Evolutionary conservation across 2,888 invertebrate species (phyloP).

Genomic region (Hydrotaea cyrtoneurina): DNA sequence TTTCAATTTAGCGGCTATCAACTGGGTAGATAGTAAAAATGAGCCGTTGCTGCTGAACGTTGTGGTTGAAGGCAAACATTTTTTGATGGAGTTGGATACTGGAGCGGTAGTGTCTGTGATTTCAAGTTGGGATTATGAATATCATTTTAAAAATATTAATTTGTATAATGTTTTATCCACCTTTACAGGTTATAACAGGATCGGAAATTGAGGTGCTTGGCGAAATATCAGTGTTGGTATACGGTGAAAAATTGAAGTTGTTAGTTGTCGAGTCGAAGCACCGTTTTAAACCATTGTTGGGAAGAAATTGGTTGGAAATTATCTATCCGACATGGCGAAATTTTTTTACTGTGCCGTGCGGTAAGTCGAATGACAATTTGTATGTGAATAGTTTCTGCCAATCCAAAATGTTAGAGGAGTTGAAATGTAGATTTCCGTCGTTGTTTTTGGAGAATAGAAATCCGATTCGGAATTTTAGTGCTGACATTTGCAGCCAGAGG

Average conservation of each 20-base stretch:
- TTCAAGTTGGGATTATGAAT: too few relatives aligned
- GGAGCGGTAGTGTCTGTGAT: conserved; percentile 46
- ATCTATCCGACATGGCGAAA: conserved; percentile 41
- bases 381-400: conserved; percentile 26
- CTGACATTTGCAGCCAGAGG: conserved; percentile 44
- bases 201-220: too few relatives aligned
- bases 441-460: conserved; percentile 21
- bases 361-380: conserved; percentile 34
- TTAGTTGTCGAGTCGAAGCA: too few relatives aligned
- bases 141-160: too few relatives aligned
- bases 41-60: conserved; percentile 7
- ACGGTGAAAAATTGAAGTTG: not conserved
- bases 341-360: conserved; percentile 30
- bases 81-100: conserved; percentile 35
- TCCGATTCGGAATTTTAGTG: conserved; percentile 24
- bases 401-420: conserved; percentile 33
- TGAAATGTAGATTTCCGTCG: conserved; percentile 45
- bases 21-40: conserved; percentile 33
- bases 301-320: conserved; percentile 47
- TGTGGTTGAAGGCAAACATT: not conserved
- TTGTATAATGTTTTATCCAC: too few relatives aligned
- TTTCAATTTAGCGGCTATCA: conserved; percentile 19
- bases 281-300: too few relatives aligned
- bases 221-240: too few relatives aligned
- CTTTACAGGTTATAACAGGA: too few relatives aligned